Evolutionary conservation across 2,797 vertebrate species (phyloP).

Genomic region (Varecia variegata): DNA sequence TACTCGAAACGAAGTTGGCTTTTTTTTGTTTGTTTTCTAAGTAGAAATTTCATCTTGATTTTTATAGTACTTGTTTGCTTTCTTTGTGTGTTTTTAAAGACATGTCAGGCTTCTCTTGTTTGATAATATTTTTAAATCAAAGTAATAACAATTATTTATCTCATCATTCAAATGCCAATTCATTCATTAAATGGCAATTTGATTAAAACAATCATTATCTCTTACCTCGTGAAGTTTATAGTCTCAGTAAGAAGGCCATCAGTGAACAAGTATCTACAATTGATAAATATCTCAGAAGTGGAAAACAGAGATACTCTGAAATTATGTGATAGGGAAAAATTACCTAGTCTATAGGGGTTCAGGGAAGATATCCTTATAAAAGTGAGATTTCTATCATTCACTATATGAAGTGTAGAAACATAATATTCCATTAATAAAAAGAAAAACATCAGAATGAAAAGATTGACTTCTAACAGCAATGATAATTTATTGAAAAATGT

Average conservation of each 20-base stretch:
- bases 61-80: neutral
- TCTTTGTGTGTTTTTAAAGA: neutral
- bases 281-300: neutral
- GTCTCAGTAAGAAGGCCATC: neutral
- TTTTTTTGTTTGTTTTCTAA: neutral
- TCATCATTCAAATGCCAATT: neutral
- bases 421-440: neutral
- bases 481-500: neutral
- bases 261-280: neutral
- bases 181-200: neutral
- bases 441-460: neutral
- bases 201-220: neutral
- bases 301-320: neutral
- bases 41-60: neutral
- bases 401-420: neutral
- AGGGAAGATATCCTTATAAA: neutral
- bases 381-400: neutral
- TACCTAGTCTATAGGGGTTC: neutral
- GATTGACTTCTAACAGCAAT: neutral
- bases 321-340: neutral
- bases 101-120: neutral
- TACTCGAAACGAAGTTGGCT: neutral
- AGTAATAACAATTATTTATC: neutral
- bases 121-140: neutral
- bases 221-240: neutral